Conservation (phyloP, 2,888 invertebrate species). For the Acrocyrtus sp. region DNA sequence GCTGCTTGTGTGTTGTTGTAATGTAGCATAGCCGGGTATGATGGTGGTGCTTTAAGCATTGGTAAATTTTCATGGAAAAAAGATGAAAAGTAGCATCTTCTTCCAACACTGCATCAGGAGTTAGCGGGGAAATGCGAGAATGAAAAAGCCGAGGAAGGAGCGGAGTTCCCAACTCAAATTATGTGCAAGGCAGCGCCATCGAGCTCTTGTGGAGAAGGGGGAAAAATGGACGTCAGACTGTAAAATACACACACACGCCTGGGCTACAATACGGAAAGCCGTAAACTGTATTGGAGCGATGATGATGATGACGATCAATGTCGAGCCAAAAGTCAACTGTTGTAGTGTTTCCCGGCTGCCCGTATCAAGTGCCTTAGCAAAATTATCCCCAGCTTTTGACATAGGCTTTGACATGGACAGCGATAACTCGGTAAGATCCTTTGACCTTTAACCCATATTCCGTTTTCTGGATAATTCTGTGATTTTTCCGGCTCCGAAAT, state of each 20-base stretch:
- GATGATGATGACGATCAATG: slow-evolving; percentile 16
- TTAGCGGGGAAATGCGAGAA: too few relatives aligned
- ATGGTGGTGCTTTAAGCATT: too few relatives aligned
- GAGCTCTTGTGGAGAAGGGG: slow-evolving; percentile 30
- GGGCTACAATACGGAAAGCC: too few relatives aligned
- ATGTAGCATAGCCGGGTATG: too few relatives aligned
- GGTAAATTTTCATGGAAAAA: too few relatives aligned
- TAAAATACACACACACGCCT: slow-evolving; percentile 39
- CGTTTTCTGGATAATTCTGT: too few relatives aligned
- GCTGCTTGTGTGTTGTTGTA: too few relatives aligned
- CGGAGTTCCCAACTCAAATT: slow-evolving; percentile 12
- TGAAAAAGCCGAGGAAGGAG: not conserved
- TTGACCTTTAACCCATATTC: too few relatives aligned
- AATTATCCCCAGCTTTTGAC: slow-evolving; percentile 33
- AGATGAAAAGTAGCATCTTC: too few relatives aligned
- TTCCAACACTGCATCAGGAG: too few relatives aligned
- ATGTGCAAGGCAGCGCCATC: slow-evolving; percentile 20
- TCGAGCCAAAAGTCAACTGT: slow-evolving; percentile 47
- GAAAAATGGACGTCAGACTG: slow-evolving; percentile 33
- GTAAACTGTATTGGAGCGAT: not conserved
- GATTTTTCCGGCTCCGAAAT: too few relatives aligned
- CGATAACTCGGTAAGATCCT: slow-evolving; percentile 48
- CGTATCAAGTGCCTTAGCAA: slow-evolving; percentile 54
- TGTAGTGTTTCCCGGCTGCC: slow-evolving; percentile 36
- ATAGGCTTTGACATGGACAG: slow-evolving; percentile 52